These are phyloP conservation scores for Montipora foliosa DNA, from an alignment of 64 coral and sea anemone genomes.

Conservation along the genomic window DNA sequence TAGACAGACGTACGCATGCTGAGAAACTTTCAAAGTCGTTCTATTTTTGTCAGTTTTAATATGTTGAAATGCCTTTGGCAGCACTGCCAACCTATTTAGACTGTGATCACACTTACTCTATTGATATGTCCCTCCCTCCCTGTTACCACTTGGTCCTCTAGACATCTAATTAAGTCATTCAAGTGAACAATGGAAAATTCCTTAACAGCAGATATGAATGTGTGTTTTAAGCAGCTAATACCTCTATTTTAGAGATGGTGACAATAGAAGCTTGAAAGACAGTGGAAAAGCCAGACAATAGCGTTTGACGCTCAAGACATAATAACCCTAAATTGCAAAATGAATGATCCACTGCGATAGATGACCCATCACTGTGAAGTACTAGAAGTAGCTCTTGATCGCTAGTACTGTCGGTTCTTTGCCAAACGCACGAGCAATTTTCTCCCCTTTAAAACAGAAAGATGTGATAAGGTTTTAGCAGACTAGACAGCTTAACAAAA, in stretches of 20 bases:
- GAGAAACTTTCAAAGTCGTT: neutral
- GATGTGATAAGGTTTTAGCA: neutral
- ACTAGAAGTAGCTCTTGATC: neutral
- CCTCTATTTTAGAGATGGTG: neutral
- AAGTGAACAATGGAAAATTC: constrained; percentile 29
- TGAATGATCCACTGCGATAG: neutral
- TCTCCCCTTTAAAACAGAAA: neutral
- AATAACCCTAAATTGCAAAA: neutral
- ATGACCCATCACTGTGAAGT: neutral
- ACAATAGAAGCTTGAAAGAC: constrained; percentile 2
- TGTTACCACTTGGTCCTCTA: neutral
- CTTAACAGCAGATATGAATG: constrained; percentile 30
- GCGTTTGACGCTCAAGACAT: neutral
- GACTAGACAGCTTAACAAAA: neutral
- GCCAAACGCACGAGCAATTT: neutral
- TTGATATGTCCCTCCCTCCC: constrained; percentile 26
- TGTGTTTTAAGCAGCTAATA: neutral
- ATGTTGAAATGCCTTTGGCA: constrained; percentile 12
- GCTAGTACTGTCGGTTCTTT: neutral
- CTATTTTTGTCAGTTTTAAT: neutral
- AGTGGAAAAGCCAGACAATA: constrained; percentile 33
- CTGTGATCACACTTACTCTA: constrained; percentile 17
- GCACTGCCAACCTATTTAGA: neutral
- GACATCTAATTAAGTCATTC: constrained; percentile 35
- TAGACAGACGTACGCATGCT: neutral